phyloP scores from a whole-genome alignment of 2,113 vertebrate species.

The Thunnus maccoyii region DNA sequence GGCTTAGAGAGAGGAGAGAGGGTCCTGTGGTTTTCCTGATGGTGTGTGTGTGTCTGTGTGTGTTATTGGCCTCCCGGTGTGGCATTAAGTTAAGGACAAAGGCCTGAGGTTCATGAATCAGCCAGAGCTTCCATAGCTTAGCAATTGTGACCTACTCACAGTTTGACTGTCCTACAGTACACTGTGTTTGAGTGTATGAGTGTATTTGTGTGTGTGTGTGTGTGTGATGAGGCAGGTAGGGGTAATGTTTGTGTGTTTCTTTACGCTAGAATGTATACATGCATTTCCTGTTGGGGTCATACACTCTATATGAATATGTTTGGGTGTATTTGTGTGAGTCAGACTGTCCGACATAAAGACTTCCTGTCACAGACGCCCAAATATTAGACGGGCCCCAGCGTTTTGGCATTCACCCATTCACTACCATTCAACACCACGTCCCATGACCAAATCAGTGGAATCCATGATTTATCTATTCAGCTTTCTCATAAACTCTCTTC shows the following conservation, averaged over 20 bases:
- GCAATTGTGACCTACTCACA: conserved; percentile 64
- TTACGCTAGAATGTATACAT: not conserved
- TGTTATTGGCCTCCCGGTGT: conserved; percentile 82
- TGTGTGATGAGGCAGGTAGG: conserved; percentile 3
- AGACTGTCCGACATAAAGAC: conserved; percentile 63
- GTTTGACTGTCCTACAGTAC: conserved; percentile 54
- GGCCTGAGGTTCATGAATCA: conserved; percentile 84
- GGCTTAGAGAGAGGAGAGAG: conserved; percentile 74
- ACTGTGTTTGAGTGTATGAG: not conserved
- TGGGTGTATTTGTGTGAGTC: conserved; percentile 24
- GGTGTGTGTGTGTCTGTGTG: conserved; percentile 64
- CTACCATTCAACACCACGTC: conserved; percentile 69
- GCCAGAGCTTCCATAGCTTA: conserved; percentile 71
- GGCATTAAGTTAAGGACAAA: conserved; percentile 85
- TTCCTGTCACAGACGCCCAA: conserved; percentile 63
- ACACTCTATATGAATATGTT: conserved; percentile 17
- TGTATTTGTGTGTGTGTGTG: conserved; percentile 13
- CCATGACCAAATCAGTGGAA: conserved; percentile 74
- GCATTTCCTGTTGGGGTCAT: conserved; percentile 1
- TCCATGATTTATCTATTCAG: conserved; percentile 72
- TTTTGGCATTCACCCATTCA: conserved; percentile 58
- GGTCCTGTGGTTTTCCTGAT: conserved; percentile 78
- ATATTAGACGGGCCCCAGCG: conserved; percentile 76
- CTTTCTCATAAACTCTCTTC: conserved; percentile 68
- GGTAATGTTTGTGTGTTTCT: not conserved